Percentiles rank a stretch among this genome's conserved stretches.
These are phyloP conservation scores for Poeciliopsis paucimaculata DNA, from an alignment of 2,797 vertebrate species.

Conservation along the genomic window DNA sequence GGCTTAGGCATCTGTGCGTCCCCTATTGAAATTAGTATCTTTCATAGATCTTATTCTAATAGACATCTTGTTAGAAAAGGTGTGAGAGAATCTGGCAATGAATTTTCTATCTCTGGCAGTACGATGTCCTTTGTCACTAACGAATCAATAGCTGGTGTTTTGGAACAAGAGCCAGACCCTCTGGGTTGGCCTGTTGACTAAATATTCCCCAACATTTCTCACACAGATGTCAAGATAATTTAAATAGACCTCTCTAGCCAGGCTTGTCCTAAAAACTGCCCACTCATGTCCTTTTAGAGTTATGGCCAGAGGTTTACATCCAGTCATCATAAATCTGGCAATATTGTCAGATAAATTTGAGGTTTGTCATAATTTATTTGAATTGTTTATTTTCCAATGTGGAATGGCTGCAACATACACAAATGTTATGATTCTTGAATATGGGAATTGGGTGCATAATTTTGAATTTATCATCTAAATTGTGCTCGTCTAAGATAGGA, in stretches of 20 bases:
- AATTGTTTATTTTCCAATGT: not conserved
- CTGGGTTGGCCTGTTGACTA: conserved; percentile 1
- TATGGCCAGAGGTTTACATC: not conserved
- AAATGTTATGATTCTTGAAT: not conserved
- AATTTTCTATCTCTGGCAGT: not conserved
- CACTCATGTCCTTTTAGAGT: not conserved
- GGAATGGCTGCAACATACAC: not conserved
- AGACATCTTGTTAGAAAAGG: not conserved
- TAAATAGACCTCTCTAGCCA: not conserved
- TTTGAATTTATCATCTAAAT: not conserved
- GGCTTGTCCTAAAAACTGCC: not conserved
- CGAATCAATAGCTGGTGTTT: not conserved
- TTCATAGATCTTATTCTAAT: not conserved
- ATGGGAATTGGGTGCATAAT: not conserved
- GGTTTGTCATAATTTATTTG: not conserved
- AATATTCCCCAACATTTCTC: not conserved
- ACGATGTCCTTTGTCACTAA: not conserved
- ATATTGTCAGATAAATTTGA: not conserved
- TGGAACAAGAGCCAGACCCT: not conserved
- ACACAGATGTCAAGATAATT: not conserved
- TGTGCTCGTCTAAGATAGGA: not conserved
- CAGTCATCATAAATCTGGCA: not conserved
- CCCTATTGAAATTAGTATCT: not conserved
- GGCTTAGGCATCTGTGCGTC: not conserved
- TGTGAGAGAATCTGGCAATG: not conserved